These are phyloP conservation scores for Suillia variegata DNA, from an alignment of 2,888 invertebrate genomes.

Conservation along the genomic window DNA sequence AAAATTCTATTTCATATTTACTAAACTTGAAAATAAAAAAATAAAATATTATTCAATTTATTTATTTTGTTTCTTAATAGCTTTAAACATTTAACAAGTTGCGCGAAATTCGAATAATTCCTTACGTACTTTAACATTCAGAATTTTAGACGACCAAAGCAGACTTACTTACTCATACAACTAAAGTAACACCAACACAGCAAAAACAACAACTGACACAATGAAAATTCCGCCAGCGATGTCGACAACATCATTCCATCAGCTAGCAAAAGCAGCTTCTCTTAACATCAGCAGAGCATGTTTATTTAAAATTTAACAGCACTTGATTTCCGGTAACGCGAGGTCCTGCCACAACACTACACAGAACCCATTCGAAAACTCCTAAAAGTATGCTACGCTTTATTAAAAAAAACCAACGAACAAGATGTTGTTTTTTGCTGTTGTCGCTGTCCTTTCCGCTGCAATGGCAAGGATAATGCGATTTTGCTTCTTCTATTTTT, in stretches of 20 bases:
- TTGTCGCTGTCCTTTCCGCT: not conserved
- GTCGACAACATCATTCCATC: constrained; percentile 2
- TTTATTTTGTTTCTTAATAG: no score
- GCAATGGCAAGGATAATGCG: not conserved
- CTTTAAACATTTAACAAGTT: no score
- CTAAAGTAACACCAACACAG: not conserved
- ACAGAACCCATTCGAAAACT: no score
- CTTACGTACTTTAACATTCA: no score
- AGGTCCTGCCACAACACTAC: not conserved
- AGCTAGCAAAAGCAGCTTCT: no score
- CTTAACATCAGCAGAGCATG: not conserved
- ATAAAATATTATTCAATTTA: no score
- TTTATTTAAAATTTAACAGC: constrained; percentile 17
- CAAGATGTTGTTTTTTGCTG: not conserved
- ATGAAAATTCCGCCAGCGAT: constrained; percentile 5
- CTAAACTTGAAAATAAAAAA: no score
- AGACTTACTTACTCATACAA: no score
- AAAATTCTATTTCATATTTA: no score
- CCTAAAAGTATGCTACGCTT: constrained; percentile 8
- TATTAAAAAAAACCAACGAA: not conserved
- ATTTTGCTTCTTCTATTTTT: not conserved
- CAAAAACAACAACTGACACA: not conserved
- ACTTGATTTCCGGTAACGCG: constrained; percentile 5
- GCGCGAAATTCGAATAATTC: no score
- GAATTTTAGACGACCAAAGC: no score